phyloP scores from a whole-genome alignment of 2,888 invertebrate species.

The Ptilodon capucinus region DNA sequence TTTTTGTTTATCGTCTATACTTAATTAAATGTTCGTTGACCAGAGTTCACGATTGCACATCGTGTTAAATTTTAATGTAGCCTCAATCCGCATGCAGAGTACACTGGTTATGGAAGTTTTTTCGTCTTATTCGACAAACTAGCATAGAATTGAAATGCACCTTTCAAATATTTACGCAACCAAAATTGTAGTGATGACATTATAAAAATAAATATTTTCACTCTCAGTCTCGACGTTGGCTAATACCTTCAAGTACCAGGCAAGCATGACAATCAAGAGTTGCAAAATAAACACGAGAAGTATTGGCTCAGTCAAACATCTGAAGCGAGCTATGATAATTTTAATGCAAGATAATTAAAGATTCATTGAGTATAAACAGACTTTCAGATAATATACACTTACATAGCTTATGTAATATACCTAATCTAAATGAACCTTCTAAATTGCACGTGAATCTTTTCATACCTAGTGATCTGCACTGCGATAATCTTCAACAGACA shows the following conservation, averaged over 20 bases:
- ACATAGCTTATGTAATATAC: background rate
- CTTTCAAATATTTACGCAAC: slow-evolving; percentile 4
- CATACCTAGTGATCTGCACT: background rate
- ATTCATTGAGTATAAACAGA: background rate
- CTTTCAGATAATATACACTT: background rate
- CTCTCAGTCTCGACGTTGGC: slow-evolving; percentile 1
- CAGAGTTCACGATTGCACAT: too few relatives aligned
- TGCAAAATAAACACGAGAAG: slow-evolving; percentile 9
- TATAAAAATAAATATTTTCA: slow-evolving; percentile 11
- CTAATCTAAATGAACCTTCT: background rate
- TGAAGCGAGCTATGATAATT: background rate
- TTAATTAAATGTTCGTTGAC: background rate
- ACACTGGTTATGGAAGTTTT: too few relatives aligned
- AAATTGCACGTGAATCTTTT: background rate
- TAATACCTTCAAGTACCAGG: slow-evolving; percentile 8
- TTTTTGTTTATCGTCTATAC: background rate
- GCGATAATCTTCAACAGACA: background rate
- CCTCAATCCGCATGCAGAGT: too few relatives aligned
- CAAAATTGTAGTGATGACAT: slow-evolving; percentile 5
- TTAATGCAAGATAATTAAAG: background rate
- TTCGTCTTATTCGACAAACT: too few relatives aligned
- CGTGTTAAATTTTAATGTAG: too few relatives aligned
- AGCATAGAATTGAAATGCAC: background rate
- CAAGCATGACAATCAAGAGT: slow-evolving; percentile 13
- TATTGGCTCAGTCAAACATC: background rate